phyloP scores from a whole-genome alignment of 1,140 invertebrate species.

The Rhagoletis zephyria region DNA sequence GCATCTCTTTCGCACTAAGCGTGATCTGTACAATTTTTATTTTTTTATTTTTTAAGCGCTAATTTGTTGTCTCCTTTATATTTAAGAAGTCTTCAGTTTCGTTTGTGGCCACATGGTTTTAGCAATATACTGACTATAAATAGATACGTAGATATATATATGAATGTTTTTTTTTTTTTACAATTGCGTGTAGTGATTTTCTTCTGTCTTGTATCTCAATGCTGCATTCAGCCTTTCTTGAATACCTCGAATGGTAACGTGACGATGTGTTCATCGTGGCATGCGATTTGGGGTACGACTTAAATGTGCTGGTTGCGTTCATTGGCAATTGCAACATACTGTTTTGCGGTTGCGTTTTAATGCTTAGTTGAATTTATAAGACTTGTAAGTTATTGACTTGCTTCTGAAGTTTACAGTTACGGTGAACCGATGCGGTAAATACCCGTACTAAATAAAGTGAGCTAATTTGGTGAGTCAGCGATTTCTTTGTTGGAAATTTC shows the following conservation, averaged over 20 bases:
- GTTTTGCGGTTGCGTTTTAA: not conserved
- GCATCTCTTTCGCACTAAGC: not conserved
- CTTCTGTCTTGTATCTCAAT: not conserved
- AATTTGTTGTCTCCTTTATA: not conserved
- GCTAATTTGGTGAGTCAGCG: not conserved
- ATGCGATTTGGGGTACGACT: not conserved
- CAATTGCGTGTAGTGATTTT: not conserved
- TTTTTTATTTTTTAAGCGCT: not conserved
- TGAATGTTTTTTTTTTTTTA: not conserved
- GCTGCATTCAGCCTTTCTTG: not conserved
- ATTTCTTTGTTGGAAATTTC: slow-evolving; percentile 4
- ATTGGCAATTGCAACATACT: not conserved
- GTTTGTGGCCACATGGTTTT: too few relatives aligned
- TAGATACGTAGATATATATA: too few relatives aligned
- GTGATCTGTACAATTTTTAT: not conserved
- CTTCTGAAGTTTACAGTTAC: not conserved
- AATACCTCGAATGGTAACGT: not conserved
- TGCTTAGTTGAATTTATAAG: slow-evolving; percentile 17
- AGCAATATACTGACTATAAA: too few relatives aligned
- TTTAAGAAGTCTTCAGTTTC: not conserved
- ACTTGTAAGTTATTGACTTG: slow-evolving; percentile 1
- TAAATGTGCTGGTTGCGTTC: not conserved
- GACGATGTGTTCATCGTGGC: not conserved
- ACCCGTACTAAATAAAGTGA: not conserved
- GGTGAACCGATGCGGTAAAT: not conserved